These are phyloP conservation scores for Gymnobelideus leadbeateri DNA, from an alignment of 2,113 vertebrate genomes.

Conservation along the genomic window DNA sequence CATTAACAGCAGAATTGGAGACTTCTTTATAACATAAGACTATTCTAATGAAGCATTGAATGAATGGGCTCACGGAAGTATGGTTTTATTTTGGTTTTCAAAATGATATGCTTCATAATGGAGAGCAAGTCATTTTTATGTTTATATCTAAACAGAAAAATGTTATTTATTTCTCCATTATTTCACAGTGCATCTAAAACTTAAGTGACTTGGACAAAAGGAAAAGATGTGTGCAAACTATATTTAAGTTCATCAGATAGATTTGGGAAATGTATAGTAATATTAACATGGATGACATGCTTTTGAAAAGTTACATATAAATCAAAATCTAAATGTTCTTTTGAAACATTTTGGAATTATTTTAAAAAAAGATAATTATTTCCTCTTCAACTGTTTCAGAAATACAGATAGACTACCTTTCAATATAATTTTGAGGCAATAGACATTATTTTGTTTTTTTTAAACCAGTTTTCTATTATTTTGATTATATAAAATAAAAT, in stretches of 20 bases:
- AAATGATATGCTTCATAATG: not conserved
- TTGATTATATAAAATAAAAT: not conserved
- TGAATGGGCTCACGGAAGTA: not conserved
- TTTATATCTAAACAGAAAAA: not conserved
- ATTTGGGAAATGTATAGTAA: not conserved
- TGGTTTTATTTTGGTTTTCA: conserved; percentile 50
- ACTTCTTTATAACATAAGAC: conserved; percentile 18
- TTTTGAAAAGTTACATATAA: not conserved
- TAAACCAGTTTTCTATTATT: not conserved
- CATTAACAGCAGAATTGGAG: conserved; percentile 38
- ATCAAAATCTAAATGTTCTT: not conserved
- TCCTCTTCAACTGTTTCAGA: not conserved
- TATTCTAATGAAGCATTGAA: conserved; percentile 16
- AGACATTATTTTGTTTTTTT: not conserved
- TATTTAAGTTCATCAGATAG: not conserved
- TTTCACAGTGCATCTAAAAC: not conserved
- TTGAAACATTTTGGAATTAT: not conserved
- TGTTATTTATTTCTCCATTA: not conserved
- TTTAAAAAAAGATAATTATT: not conserved
- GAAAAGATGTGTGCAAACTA: not conserved
- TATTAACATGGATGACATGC: not conserved
- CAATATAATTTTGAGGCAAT: not conserved
- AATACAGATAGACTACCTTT: not conserved
- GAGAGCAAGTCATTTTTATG: not conserved
- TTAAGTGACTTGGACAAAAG: not conserved